These are phyloP conservation scores for Cladorhizidae sp. DNA, from an alignment of 37 sponge, comb jelly and placozoan species.

Conservation along the genomic window DNA sequence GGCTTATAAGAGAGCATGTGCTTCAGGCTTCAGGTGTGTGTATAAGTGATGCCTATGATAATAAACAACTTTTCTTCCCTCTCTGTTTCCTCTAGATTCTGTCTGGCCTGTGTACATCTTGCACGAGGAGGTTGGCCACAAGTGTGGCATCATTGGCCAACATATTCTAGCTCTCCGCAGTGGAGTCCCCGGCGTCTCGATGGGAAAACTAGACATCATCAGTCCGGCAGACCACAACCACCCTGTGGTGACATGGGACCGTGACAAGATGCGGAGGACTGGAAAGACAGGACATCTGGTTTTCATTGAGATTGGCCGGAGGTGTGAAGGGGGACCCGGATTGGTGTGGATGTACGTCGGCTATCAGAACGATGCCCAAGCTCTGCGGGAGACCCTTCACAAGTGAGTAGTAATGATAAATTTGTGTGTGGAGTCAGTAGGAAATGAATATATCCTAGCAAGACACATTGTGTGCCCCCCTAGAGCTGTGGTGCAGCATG, in stretches of 20 bases:
- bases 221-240: constrained; percentile 46
- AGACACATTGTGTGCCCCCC: too few relatives aligned
- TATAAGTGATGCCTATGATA: too few relatives aligned
- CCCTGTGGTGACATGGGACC: constrained; percentile 62
- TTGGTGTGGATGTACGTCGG: constrained; percentile 80
- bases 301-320: constrained; percentile 74
- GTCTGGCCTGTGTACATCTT: constrained; percentile 65
- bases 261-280: constrained; percentile 75
- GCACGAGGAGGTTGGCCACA: constrained; percentile 50
- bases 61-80: too few relatives aligned
- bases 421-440: too few relatives aligned
- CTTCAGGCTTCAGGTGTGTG: too few relatives aligned
- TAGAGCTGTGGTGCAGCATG: too few relatives aligned
- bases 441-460: too few relatives aligned
- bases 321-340: constrained; percentile 69
- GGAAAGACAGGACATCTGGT: constrained; percentile 75
- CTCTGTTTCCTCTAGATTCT: constrained; percentile 34
- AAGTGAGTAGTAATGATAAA: constrained; percentile 14
- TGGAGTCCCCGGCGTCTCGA: constrained; percentile 12
- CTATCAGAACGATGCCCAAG: constrained; percentile 15
- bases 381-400: constrained; percentile 69
- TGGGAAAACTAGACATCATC: constrained; percentile 50
- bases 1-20: too few relatives aligned
- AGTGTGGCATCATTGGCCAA: constrained; percentile 30
- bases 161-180: constrained; percentile 37